Base-by-base conservation (phyloP, 1,140 invertebrate species). In the Diorhabda sublineata region DNA sequence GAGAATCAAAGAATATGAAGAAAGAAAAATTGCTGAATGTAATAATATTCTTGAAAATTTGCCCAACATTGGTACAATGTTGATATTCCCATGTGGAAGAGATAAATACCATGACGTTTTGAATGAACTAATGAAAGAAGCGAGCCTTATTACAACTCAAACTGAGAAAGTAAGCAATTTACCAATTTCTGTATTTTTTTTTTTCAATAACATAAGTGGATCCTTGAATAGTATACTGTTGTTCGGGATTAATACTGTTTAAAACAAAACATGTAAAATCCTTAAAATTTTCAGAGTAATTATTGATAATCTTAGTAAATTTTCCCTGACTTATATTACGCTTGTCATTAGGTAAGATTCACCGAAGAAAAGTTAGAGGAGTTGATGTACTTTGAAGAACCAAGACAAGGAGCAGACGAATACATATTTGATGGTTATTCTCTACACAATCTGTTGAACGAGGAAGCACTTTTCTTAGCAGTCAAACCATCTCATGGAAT, bases 1-100 rank as follows among this genome's bases (percentile, higher is more conserved):
- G 67, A 74, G 71, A 7, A 76, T 77, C 44, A 77, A 76, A 45
- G 78, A 81, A 70, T 71, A 81, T 2, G 68, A 75, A 3, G 81
- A 82, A 8, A 79, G 83, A 61, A 68, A 82, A 26, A 78, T 70
- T n/a, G 80, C 74, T 57, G 82, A 84, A 11, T 83, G 81, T 5
- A 78, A 83, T 64, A 73, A 74, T 44, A 83, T 85, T 3, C 74
- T 84, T 71, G 81, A 83, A 65, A 82, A 80, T 60, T 69, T 84
- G 44, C 74, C 76, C 3, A 81, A 84, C 68, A 77, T 81, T 44
- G 83, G 83, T 0, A 47, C 75, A 2, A 74, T 75, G 2, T n/a
- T 81, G 6, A 73, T 78, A 5, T 73, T 78, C 57, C 78, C 78
- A 2, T 74, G 78, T 65, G 76, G 76, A 2, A 75, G 60, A 56